Evolutionary conservation across 2,113 vertebrate species (phyloP).

Genomic region (Lagopus leucura): DNA sequence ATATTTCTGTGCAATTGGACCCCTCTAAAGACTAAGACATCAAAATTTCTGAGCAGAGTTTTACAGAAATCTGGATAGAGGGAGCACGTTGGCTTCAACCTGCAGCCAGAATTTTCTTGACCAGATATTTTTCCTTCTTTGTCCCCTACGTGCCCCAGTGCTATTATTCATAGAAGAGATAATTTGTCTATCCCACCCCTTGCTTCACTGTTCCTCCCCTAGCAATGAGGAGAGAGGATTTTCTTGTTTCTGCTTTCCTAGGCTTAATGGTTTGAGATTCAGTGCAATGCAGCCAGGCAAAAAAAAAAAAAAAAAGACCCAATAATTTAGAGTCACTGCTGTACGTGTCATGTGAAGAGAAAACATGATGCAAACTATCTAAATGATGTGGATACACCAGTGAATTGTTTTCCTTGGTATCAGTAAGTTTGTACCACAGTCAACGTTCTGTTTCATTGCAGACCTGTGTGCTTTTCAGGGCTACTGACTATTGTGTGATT

Average conservation of each 20-base stretch:
- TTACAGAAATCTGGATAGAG: not conserved
- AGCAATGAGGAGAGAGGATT: not conserved
- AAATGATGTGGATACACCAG: not conserved
- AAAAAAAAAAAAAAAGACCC: not conserved
- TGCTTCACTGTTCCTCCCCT: not conserved
- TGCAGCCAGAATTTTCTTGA: constrained; percentile 22
- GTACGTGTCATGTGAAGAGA: not conserved
- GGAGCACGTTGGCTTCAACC: not conserved
- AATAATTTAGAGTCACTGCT: not conserved
- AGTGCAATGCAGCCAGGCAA: not conserved
- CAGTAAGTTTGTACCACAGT: not conserved
- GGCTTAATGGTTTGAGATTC: not conserved
- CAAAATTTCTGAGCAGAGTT: not conserved
- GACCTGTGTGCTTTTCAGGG: not conserved
- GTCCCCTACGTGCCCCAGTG: not conserved
- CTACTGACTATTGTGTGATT: not conserved
- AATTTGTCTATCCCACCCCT: not conserved
- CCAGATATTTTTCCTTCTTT: not conserved
- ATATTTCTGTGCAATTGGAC: not conserved
- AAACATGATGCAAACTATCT: not conserved
- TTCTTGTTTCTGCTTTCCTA: not conserved
- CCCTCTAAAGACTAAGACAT: not conserved
- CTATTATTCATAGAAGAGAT: constrained; percentile 8
- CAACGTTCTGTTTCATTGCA: not conserved
- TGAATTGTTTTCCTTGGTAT: not conserved